Evolutionary conservation across 2,797 vertebrate species (phyloP), one percentile per base, ranked within the genome.

Genomic region (Crypturellus tataupa): DNA sequence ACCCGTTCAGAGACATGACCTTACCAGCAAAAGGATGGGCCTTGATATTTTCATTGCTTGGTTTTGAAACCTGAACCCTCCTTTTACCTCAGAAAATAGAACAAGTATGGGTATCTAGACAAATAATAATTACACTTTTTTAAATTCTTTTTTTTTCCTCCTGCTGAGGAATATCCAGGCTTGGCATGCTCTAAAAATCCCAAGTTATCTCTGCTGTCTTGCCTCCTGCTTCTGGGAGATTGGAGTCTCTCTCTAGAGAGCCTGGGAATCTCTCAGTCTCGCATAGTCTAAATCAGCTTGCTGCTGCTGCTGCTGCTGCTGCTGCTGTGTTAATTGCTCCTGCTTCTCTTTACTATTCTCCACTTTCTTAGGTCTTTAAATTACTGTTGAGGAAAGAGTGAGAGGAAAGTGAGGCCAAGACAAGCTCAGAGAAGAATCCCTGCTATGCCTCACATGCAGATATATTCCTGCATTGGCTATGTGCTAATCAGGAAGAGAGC

Each of bases 401-500:
- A 49, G 68, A 80, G 60, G 49, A 90, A 78, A 84, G 25, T 31
- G 6, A 10, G 53, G 18, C 27, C 42, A 75, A 89, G 62, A 69
- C n/a, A n/a, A 91, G 16, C 44, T 83, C 64, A 51, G 53, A 85
- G 86, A 65, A 81, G 23, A 49, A 62, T 82, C 77, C 33, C 15
- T 44, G 53, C 33, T 78, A 69, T 55, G 42, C 39, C 14, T 90
- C 83, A n/a, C 18, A 71, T 6, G 8, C 53, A 19, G 53, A 56
- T 17, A 39, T 35, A 2, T 59, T 35, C 91, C 59, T 55, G 51
- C 44, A 63, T 16, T 65, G 27, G n/a, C 39, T 63, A 12, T 83
- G 20, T 21, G 7, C 21, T 89, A 77, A 91, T 91, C 44, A 60
- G 87, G 77, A 91, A 95, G 77, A 59, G 70, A 79, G 63, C 23